phyloP scores from a whole-genome alignment of 2,888 invertebrate species.

The Hyalella azteca region DNA sequence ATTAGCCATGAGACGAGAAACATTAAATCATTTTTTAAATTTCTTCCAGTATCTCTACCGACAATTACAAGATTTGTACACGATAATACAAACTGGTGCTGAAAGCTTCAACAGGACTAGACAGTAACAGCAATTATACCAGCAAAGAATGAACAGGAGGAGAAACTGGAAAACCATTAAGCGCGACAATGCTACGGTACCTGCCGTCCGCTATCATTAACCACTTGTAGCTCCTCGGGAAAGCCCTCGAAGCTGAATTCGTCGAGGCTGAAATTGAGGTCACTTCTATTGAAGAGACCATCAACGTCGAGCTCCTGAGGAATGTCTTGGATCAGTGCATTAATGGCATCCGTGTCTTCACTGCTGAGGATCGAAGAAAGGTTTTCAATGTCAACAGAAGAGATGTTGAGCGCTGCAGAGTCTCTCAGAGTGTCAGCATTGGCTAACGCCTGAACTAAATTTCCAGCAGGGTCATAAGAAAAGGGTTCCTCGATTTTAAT shows the following conservation, averaged over 20 bases:
- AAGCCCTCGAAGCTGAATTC: slow-evolving; percentile 34
- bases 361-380: not conserved
- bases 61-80: too few relatives aligned
- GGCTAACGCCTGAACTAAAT: not conserved
- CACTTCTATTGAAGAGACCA: slow-evolving; percentile 23
- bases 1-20: too few relatives aligned
- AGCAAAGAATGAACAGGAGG: not conserved
- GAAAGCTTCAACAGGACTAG: too few relatives aligned
- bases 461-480: not conserved
- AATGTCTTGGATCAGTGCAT: not conserved
- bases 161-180: slow-evolving; percentile 16
- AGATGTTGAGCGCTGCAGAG: slow-evolving; percentile 2
- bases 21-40: too few relatives aligned
- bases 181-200: slow-evolving; percentile 22
- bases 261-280: slow-evolving; percentile 25
- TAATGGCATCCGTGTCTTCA: not conserved
- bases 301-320: not conserved
- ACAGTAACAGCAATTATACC: not conserved
- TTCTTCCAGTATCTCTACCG: too few relatives aligned
- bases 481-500: not conserved
- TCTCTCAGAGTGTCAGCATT: not conserved
- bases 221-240: slow-evolving; percentile 30
- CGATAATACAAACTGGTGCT: too few relatives aligned
- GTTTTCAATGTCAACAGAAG: not conserved
- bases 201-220: slow-evolving; percentile 32